Evolutionary conservation across 1,140 invertebrate genomes (phyloP), one percentile per base, ranked within the genome.

Genomic region (Dufourea novaeangliae): DNA sequence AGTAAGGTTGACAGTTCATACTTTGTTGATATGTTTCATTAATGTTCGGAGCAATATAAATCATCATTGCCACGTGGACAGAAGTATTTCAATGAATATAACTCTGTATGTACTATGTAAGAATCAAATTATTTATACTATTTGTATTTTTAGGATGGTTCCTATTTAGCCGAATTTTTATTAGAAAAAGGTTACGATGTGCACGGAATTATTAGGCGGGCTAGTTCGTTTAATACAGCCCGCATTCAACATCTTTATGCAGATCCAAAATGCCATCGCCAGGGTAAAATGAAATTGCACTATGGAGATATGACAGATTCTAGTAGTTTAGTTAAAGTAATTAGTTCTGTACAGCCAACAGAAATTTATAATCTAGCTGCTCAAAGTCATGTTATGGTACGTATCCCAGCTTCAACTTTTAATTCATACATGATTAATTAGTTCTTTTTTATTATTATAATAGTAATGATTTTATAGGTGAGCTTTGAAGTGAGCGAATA

Each of bases 351-450:
- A 29, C 95, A 96, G 87, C 99, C 99, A 0, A 95, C 95, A 64
- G 99, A 99, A 93, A 97, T 99, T 80, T 99, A 99, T 90, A 99
- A 99, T 94, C 94, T 99, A 64, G 99, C 98, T n/a, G 99, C 99
- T 2, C 99, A 99, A 92, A 99, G 98, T 88, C 99, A 99, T 93
- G 99, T 99, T 10, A 99, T 99, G 94, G 98, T 99, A 80, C 94
- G 93, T 79, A 59, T 46, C 34, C 34, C 67, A 29, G 54, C 20
- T 37, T 25, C 25, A 1, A 71, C 46, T 32, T 54, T 37, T 67
- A 34, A 66, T 74, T 67, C 56, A 72, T 59, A 56, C n/a, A 50
- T 17, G 20, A 50, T 50, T n/a, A 50, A n/a, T 50, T 17, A 50
- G n/a, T 61, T 32, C 27, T 32, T 64, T 80, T 77, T 71, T 82